These are phyloP conservation scores for Lepidotrigona ventralis DNA, from an alignment of 1,140 invertebrate genomes.

Conservation along the genomic window DNA sequence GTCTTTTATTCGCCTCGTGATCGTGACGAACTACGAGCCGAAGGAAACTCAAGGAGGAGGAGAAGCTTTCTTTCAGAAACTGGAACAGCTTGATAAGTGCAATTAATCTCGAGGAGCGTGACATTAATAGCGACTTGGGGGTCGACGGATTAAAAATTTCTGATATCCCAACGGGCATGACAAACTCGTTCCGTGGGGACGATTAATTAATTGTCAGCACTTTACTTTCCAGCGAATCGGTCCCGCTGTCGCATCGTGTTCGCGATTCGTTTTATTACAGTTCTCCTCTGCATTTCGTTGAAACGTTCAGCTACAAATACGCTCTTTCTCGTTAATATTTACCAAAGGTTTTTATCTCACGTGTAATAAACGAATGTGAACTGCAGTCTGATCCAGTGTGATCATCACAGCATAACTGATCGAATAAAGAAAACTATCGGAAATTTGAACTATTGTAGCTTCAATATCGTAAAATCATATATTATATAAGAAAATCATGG, in stretches of 20 bases:
- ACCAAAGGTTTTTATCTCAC: no score
- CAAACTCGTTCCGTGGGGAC: slow-evolving; percentile 31
- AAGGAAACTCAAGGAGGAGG: no score
- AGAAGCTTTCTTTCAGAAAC: not conserved
- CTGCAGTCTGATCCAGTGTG: no score
- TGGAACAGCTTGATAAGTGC: slow-evolving; percentile 31
- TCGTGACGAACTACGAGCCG: not conserved
- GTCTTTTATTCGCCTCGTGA: not conserved
- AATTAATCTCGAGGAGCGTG: slow-evolving; percentile 54
- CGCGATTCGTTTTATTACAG: not conserved
- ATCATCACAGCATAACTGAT: no score
- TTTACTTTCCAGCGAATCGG: slow-evolving; percentile 41
- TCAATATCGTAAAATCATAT: no score
- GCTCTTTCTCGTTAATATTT: no score
- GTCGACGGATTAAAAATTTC: slow-evolving; percentile 56
- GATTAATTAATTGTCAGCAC: slow-evolving; percentile 25
- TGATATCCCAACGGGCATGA: slow-evolving; percentile 38
- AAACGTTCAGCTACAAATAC: no score
- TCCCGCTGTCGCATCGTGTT: not conserved
- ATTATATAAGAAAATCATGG: no score
- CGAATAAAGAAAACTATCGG: no score
- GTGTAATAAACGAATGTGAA: no score
- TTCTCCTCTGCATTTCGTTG: no score
- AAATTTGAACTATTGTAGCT: no score
- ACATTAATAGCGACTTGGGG: slow-evolving; percentile 47